Base-by-base conservation (phyloP, 2,113 vertebrate species). In the Hyla sarda region DNA sequence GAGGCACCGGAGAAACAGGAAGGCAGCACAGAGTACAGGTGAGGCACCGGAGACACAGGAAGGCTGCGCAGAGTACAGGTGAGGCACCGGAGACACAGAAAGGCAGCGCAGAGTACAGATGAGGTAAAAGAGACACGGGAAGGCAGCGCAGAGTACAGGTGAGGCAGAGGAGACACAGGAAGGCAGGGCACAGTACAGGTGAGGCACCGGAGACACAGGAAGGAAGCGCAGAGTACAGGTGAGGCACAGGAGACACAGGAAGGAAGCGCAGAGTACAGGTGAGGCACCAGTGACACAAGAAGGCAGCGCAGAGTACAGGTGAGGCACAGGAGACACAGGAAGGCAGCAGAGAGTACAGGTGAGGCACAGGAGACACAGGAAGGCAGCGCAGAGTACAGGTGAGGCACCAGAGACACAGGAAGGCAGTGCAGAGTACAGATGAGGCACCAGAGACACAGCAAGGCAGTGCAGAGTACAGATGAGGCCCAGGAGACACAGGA, bases 81-180 rank as follows among this genome's bases (percentile, higher is more conserved):
- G 79, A 86, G 60, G 6, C 41, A n/a, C n/a, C n/a, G n/a, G n/a
- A n/a, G n/a, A n/a, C 41, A 41, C 8, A 41, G 41, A 41, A 95
- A 95, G 89, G 94, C 95, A 83, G 93, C 95, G 9, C 90, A 95
- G 87, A 95, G 92, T 16, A 96, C 95, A 93, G 95, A 95, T 96
- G 79, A 86, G 60, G 6, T 8, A n/a, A n/a, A n/a, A n/a, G n/a
- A n/a, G n/a, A n/a, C 41, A 41, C 1, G 94, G 95, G 48, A 95
- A 95, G 89, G 94, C 95, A 83, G 93, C 95, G 9, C 90, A 95
- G 87, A 95, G 92, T 16, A 96, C 95, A 93, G 95, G 95, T 96
- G 79, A 86, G 60, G 6, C 41, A n/a, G n/a, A n/a, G n/a, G n/a
- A n/a, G n/a, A n/a, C 41, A 41, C 8, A 41, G 41, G 8, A 41